Base-by-base conservation (phyloP, 2,797 vertebrate genomes). In the Microtus obscurus region DNA sequence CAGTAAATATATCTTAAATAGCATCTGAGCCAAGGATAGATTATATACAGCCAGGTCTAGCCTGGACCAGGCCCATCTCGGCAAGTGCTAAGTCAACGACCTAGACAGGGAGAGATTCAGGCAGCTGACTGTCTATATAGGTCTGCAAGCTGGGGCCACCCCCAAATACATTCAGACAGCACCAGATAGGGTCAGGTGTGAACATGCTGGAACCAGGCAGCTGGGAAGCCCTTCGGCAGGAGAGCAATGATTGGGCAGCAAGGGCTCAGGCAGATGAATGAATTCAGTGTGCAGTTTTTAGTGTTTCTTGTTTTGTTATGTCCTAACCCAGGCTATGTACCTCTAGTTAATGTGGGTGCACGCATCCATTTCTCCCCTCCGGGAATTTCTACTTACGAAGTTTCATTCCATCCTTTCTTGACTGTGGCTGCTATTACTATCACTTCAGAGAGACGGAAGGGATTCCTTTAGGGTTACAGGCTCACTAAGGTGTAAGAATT, bases 401-500 rank as follows among this genome's bases (percentile, higher is more conserved):
- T 53, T 29, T 81, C 76, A 67, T 7, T 40, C 14, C 19, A n/a
- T 40, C 48, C 45, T 51, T 21, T 51, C 25, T 1, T 14, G 34
- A n/a, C 34, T 3, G 31, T 3, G 1, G 37, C 13, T 29, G 45
- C 2, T 29, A 51, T 43, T 13, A 48, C 12, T 1, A 17, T 31
- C 1, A 8, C 0, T 31, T 89, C 21, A 27, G 31, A 13, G 25
- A 63, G 0, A 11, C 71, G 23, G 19, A 11, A 74, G 73, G 13
- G 10, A 25, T 61, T 31, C 1, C 2, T 45, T 48, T 0, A 1
- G 67, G 69, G 48, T 65, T 40, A 23, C 16, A 29, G 0, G 0
- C 23, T 89, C 27, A 61, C 31, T 40, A 11, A 2, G 25, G 65
- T 31, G 40, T 12, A 37, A 7, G n/a, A 73, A 61, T 34, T 65